Conservation (phyloP, 2,797 vertebrate genomes). For the Danio choprae region DNA sequence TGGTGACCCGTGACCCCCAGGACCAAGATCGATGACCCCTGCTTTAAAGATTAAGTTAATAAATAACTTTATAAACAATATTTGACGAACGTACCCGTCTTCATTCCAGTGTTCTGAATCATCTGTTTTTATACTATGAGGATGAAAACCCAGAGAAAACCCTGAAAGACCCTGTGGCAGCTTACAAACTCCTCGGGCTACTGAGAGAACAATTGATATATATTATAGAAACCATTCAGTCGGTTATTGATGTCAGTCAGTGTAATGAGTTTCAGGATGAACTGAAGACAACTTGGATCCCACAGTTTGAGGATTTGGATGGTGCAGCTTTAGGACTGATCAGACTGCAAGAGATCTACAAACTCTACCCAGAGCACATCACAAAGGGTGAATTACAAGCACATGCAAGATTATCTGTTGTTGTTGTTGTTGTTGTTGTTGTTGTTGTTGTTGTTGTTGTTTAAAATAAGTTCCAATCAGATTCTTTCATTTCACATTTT, state of each 20-base stretch:
- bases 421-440: too few relatives aligned
- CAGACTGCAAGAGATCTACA: slow-evolving; percentile 38
- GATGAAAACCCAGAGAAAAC: background rate
- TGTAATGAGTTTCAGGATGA: background rate
- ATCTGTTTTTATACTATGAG: background rate
- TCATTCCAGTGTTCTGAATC: background rate
- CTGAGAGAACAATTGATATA: background rate
- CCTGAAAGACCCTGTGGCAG: background rate
- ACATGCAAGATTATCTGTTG: too few relatives aligned
- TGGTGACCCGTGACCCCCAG: too few relatives aligned
- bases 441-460: too few relatives aligned
- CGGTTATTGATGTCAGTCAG: background rate
- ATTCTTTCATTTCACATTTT: background rate
- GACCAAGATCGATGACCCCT: too few relatives aligned
- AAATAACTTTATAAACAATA: too few relatives aligned
- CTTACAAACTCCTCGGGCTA: slow-evolving; percentile 10
- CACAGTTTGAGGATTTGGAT: background rate
- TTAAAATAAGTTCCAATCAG: background rate
- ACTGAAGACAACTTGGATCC: background rate
- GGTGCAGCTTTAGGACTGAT: slow-evolving; percentile 30
- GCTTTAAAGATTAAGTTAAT: too few relatives aligned
- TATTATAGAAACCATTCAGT: background rate
- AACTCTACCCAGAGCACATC: slow-evolving; percentile 13
- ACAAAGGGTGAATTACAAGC: background rate
- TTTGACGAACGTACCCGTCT: too few relatives aligned